Base-by-base conservation (phyloP, 2,797 vertebrate genomes). In the Lagodon rhomboides region DNA sequence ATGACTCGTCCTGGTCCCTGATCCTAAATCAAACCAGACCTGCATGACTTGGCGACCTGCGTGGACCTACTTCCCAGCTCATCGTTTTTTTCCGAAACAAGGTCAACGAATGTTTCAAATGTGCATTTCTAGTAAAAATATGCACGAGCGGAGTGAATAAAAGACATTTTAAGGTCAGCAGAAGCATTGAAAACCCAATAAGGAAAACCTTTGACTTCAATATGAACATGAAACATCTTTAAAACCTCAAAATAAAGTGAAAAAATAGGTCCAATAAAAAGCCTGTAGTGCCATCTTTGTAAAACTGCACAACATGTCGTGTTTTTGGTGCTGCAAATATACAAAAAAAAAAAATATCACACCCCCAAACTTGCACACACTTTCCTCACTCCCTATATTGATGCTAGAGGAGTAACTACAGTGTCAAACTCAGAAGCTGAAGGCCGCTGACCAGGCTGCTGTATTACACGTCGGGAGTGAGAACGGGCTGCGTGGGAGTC, bases 1-100 rank as follows among this genome's bases (percentile, higher is more conserved):
- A 68, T 53, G 75, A 78, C 67, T 89, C 54, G 16, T 63, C 5
- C 6, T 55, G 66, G 73, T 76, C 61, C 53, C 11, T 16, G 74
- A 62, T 22, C 78, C 51, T 12, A 30, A 73, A 63, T 77, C 64
- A 44, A 64, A 77, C 15, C 43, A 50, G 60, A 73, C 47, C 5
- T 13, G 56, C 73, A 46, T 27, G 63, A 75, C 53, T 65, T 55
- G 22, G 75, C 70, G 54, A 63, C 60, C n/a, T n/a, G n/a, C n/a
- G 60, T 38, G 43, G 27, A 7, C 22, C 20, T 34, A 22, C 51
- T 62, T 58, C 68, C 68, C 23, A 62, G 44, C 47, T 44, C 15
- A 8, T 51, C 12, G 5, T 63, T 56, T 20, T 51, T 61, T 44
- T 44, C 70, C 9, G 11, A 58, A 54, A 60, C 27, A 70, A 41